A percentile compares a stretch with the other conserved stretches of the same genome.
These are phyloP conservation scores for Panagrolaimus sp. DNA, from an alignment of 1,140 invertebrate genomes.

Conservation along the genomic window DNA sequence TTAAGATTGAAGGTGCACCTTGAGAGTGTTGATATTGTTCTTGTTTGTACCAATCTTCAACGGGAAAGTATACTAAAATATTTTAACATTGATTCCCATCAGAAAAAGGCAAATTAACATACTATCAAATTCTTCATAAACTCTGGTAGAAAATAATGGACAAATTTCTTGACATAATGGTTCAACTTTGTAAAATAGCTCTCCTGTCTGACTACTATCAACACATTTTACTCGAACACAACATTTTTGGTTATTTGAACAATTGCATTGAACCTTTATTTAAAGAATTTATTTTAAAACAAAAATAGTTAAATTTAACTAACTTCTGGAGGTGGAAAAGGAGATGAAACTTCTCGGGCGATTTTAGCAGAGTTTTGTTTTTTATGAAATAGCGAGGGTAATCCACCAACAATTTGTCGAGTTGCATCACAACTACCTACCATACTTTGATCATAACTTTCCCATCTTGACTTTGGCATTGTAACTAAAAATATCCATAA, in stretches of 20 bases:
- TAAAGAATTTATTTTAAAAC: neutral
- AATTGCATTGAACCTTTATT: neutral
- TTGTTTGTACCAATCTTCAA: neutral
- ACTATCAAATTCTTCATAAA: slow-evolving; percentile 3
- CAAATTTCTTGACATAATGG: slow-evolving; percentile 1
- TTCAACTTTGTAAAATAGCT: neutral
- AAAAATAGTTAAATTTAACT: too few species aligned
- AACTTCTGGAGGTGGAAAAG: neutral
- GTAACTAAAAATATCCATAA: neutral
- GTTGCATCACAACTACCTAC: slow-evolving; percentile 8
- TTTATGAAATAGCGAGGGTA: neutral
- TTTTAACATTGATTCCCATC: neutral
- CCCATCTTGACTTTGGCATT: neutral
- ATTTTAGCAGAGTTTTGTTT: neutral
- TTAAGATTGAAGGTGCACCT: neutral
- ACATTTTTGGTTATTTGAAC: neutral
- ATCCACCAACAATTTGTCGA: slow-evolving; percentile 6
- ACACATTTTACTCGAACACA: slow-evolving; percentile 8
- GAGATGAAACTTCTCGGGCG: too few species aligned
- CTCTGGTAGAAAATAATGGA: neutral
- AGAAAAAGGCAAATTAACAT: neutral
- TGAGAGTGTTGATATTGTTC: neutral
- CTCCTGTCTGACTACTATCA: neutral
- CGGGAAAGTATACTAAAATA: slow-evolving; percentile 1
- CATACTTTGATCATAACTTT: slow-evolving; percentile 6